Evolutionary conservation across 2,113 vertebrate genomes (phyloP), one percentile per base, ranked within the genome.

Genomic region (Uria lomvia): DNA sequence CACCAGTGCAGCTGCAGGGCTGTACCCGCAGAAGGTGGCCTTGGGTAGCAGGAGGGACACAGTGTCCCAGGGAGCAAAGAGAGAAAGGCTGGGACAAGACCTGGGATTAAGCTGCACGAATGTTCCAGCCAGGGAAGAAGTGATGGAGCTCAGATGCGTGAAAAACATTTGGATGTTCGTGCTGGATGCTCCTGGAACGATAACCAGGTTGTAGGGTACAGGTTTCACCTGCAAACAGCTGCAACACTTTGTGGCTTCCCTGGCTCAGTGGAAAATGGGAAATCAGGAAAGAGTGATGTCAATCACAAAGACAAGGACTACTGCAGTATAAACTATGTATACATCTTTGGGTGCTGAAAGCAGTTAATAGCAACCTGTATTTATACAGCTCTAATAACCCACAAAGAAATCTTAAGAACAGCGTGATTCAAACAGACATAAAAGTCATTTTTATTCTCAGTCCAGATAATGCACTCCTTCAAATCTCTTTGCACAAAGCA

Each of bases 401-500:
- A n/a, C 84, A 92, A 90, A 77, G 38, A 94, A 89, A 75, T 72
- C 77, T 78, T 71, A 65, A 65, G 60, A 94, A 47, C 50, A 77
- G 67, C n/a, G 17, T 47, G 50, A 92, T 88, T 81, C 0, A 0
- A 92, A 81, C n/a, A 78, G 55, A 77, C 29, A 73, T 34, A 63
- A 59, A 93, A 95, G 18, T 60, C 1, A 27, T 94, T 94, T 86
- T 84, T 89, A 70, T 92, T 60, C 36, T 92, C 52, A 50, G 40
- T 62, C 29, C 84, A 62, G 53, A 73, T 21, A 94, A 84, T 53
- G 29, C 63, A 62, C 38, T 81, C 80, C 77, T 84, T 83, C 86
- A 88, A 96, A 87, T 78, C 49, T 87, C 73, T 56, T 72, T 80
- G 27, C 82, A 82, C 70, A 85, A 96, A 89, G 74, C 43, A 81